A percentile compares a stretch with the other conserved stretches of the same genome.
phyloP scores from a whole-genome alignment of 2,888 invertebrate genomes.

The Ceraclea dissimilis region DNA sequence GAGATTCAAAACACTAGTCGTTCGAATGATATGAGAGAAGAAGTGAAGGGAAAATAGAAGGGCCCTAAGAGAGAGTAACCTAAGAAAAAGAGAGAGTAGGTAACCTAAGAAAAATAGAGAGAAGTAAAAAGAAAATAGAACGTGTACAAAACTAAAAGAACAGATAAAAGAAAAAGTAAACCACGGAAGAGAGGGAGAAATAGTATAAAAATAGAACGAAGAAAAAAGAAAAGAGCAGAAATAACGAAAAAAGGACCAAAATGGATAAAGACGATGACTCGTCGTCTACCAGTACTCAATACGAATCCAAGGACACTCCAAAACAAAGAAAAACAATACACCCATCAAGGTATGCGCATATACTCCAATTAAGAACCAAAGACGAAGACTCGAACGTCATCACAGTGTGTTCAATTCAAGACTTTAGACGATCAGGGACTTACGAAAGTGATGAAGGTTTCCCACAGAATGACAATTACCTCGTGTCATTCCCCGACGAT shows the following conservation, averaged over 20 bases:
- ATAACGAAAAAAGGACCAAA: not conserved
- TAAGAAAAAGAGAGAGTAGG: no score
- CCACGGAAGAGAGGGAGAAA: no score
- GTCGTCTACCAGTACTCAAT: constrained; percentile 13
- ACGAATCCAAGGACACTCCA: not conserved
- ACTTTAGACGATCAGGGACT: constrained; percentile 23
- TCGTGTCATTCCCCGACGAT: constrained; percentile 37
- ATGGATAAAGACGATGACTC: constrained; percentile 14
- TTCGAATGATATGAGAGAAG: no score
- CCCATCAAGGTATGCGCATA: constrained; percentile 23
- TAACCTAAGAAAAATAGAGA: no score
- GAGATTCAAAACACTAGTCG: no score
- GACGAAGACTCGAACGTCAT: constrained; percentile 21
- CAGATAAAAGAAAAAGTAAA: no score
- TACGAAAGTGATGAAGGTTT: constrained; percentile 30
- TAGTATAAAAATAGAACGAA: no score
- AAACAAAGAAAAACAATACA: constrained; percentile 22
- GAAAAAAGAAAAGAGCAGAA: no score
- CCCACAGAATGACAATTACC: constrained; percentile 34
- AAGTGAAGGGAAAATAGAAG: no score
- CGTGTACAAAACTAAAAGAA: no score
- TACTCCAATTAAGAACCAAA: constrained; percentile 18
- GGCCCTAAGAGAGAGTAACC: no score
- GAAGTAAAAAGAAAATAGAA: no score
- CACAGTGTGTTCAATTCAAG: constrained; percentile 24